Evolutionary conservation across 1,140 invertebrate genomes (phyloP).

Genomic region (Zaprionus ornatus): DNA sequence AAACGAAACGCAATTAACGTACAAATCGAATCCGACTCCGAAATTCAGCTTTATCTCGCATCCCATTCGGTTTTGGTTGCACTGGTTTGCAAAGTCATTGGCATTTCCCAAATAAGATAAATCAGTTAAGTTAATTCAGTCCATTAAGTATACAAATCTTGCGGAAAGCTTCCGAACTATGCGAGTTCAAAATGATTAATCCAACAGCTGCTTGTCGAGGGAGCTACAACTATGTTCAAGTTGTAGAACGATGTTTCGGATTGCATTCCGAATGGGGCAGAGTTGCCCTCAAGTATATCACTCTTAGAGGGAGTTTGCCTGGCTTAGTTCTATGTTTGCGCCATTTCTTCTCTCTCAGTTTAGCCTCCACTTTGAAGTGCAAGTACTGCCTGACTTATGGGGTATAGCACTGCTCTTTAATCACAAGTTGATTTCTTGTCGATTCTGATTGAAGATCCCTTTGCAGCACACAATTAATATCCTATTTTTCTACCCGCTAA

Average conservation of each 20-base stretch:
- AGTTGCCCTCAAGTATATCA: no score
- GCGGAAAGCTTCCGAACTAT: neutral
- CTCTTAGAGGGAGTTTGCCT: no score
- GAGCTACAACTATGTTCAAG: neutral
- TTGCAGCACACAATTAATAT: no score
- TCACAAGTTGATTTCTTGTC: no score
- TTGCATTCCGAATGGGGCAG: no score
- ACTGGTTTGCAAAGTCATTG: conserved; percentile 11
- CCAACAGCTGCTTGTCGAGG: neutral
- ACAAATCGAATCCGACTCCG: conserved; percentile 29
- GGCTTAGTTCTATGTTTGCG: no score
- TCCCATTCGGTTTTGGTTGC: neutral
- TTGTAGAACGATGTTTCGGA: neutral
- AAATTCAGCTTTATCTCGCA: neutral
- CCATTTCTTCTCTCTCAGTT: no score
- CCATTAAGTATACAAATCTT: neutral
- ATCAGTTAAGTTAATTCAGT: neutral
- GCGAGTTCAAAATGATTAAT: neutral
- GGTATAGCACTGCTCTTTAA: no score
- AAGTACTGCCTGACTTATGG: no score
- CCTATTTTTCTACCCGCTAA: no score
- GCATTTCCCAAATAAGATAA: neutral
- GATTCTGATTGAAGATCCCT: no score
- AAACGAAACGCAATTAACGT: conserved; percentile 24
- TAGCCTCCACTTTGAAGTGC: no score